These are phyloP conservation scores for Papilio dardanus DNA, from an alignment of 1,140 invertebrate species.

Conservation along the genomic window DNA sequence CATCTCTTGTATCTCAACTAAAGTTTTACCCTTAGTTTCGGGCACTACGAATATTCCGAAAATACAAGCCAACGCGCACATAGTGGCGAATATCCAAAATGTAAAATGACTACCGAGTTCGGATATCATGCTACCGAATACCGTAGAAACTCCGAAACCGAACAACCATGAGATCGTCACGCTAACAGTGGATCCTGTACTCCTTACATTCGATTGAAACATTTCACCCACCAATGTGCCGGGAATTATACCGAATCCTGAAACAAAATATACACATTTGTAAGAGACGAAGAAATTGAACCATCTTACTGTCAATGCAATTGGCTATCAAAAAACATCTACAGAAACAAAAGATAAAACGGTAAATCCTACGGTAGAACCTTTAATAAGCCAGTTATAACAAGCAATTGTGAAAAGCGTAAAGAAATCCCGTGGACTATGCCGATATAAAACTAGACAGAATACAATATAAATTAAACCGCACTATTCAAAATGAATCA, in stretches of 20 bases:
- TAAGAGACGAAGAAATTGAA: too few species aligned
- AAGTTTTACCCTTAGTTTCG: constrained; percentile 84
- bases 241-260: constrained; percentile 58
- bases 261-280: not conserved
- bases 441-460: too few species aligned
- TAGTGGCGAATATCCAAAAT: constrained; percentile 50
- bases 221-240: constrained; percentile 52
- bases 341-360: too few species aligned
- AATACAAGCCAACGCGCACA: constrained; percentile 63
- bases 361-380: too few species aligned
- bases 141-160: constrained; percentile 80
- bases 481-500: too few species aligned
- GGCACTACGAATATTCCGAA: constrained; percentile 82
- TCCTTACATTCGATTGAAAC: constrained; percentile 52
- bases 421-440: too few species aligned
- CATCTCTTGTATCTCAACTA: constrained; percentile 79
- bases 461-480: too few species aligned
- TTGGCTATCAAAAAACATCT: too few species aligned
- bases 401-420: too few species aligned
- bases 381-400: too few species aligned
- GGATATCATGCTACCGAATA: constrained; percentile 55
- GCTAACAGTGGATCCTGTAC: constrained; percentile 45
- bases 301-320: too few species aligned
- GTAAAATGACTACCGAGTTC: constrained; percentile 83
- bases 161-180: constrained; percentile 41